phyloP scores from a whole-genome alignment of 2,888 invertebrate genomes.

The Cyclophora punctaria region DNA sequence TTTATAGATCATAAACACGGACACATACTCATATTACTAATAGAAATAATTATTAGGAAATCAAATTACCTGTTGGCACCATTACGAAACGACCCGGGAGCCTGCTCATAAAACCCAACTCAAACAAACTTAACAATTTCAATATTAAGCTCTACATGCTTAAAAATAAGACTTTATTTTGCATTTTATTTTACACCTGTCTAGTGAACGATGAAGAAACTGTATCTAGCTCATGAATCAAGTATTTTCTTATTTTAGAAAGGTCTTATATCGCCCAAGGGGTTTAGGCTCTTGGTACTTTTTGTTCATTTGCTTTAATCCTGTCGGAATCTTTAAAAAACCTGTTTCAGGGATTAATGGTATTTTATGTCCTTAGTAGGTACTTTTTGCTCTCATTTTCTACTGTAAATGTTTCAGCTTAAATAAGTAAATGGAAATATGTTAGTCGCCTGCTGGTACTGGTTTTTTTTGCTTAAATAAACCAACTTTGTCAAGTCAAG shows the following conservation, averaged over 20 bases:
- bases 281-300: constrained; percentile 28
- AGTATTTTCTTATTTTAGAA: constrained; percentile 29
- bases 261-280: constrained; percentile 40
- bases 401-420: constrained; percentile 40
- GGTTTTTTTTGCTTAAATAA: too few species aligned
- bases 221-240: constrained; percentile 46
- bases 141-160: constrained; percentile 37
- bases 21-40: too few species aligned
- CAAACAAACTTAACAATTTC: constrained; percentile 22
- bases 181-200: constrained; percentile 51
- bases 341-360: too few species aligned
- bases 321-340: neutral
- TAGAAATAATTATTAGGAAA: too few species aligned
- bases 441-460: too few species aligned
- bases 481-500: too few species aligned
- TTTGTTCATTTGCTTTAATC: constrained; percentile 32
- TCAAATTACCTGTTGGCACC: neutral
- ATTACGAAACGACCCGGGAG: constrained; percentile 49
- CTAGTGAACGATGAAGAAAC: constrained; percentile 55
- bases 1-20: too few species aligned
- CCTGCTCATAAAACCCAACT: constrained; percentile 48
- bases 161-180: constrained; percentile 27
- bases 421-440: constrained; percentile 15
- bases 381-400: too few species aligned
- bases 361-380: too few species aligned